Evolutionary conservation across 2,113 vertebrate genomes (phyloP), one percentile per base, ranked within the genome.

Genomic region (Halichoeres trimaculatus): DNA sequence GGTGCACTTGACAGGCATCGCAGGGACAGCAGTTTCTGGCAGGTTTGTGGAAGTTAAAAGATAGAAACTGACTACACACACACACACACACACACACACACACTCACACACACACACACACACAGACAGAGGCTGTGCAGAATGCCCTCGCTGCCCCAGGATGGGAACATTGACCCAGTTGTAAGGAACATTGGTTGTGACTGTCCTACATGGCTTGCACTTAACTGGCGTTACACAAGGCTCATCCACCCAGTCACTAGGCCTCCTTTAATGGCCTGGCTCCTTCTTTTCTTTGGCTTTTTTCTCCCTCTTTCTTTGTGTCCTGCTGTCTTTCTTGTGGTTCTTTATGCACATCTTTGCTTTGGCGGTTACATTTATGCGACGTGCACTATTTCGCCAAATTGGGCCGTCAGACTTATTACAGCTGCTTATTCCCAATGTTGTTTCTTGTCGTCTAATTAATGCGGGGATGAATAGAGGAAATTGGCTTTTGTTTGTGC

Each of bases 121-220:
- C 23, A 53, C 45, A 50, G 45, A 36, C 22, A 64, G 55, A 16
- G 56, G 41, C 17, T 50, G 51, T 52, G 23, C 48, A 81, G 61
- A 76, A 89, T 65, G 85, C 78, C 88, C 83, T 80, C 50, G 35
- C 71, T 86, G 87, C 84, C 86, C 85, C 72, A 26, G 85, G 87
- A 88, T 3, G 76, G 71, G 74, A 79, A 80, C 74, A 63, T 70
- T 93, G 92, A 92, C 93, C 89, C 88, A 93, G 84, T 92, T 93
- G 89, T 89, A 67, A 70, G 82, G 83, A 76, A 88, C 89, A 87
- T 85, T 83, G 89, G 90, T 90, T 76, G 69, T 86, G 88, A 80
- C 85, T 90, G 91, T 88, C 85, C 88, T 90, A 90, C 90, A 92
- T 90, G 90, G 74, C 81, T 36, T 58, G 82, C 86, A 83, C 90